Percentiles rank a stretch among this genome's conserved stretches.
phyloP scores from a whole-genome alignment of 2,888 invertebrate genomes.

The Torymus auratus region DNA sequence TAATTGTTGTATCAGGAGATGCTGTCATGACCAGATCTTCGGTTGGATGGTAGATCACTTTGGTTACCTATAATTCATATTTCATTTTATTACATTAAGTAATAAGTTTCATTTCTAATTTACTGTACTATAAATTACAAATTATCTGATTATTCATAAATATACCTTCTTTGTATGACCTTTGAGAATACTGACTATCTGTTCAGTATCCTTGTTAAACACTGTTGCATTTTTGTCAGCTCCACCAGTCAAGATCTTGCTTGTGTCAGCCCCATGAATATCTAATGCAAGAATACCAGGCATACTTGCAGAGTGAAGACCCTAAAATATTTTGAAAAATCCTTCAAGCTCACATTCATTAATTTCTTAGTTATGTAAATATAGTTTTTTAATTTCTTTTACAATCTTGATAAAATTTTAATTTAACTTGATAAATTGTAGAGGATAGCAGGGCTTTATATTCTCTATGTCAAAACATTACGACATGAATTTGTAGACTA shows the following conservation, averaged over 20 bases:
- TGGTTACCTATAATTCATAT: constrained; percentile 80
- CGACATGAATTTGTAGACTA: too few species aligned
- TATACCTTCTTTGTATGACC: constrained; percentile 93
- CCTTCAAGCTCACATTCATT: neutral
- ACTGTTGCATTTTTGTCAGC: constrained; percentile 98
- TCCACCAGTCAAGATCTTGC: constrained; percentile 96
- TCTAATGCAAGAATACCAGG: constrained; percentile 98
- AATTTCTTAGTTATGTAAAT: neutral
- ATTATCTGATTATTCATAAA: neutral
- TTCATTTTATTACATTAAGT: neutral
- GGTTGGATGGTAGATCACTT: constrained; percentile 97
- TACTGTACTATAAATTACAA: neutral
- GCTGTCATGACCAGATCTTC: constrained; percentile 96
- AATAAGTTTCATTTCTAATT: neutral
- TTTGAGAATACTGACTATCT: constrained; percentile 93
- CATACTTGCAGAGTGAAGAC: constrained; percentile 96
- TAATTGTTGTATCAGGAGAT: constrained; percentile 95
- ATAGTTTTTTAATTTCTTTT: too few species aligned
- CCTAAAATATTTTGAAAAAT: constrained; percentile 79
- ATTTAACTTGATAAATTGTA: too few species aligned
- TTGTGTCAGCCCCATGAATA: constrained; percentile 94
- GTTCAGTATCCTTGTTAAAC: constrained; percentile 98
- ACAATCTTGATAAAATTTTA: too few species aligned
- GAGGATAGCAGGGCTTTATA: too few species aligned
- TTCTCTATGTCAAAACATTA: too few species aligned